Conservation (phyloP, 2,888 invertebrate species). For the Rhyacophila evoluta region DNA sequence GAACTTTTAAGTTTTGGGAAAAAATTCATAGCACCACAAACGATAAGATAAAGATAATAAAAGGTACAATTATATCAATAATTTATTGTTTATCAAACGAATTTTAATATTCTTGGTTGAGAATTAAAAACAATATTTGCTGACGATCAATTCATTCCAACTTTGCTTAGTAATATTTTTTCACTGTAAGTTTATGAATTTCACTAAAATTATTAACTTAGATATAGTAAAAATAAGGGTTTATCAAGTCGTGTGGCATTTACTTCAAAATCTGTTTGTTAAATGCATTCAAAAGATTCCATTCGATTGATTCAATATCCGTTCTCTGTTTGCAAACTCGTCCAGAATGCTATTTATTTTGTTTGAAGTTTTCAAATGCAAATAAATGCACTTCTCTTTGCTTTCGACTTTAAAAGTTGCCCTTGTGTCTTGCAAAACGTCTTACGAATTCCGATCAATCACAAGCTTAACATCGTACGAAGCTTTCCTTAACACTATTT, state of each 20-base stretch:
- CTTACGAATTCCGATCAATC: constrained; percentile 10
- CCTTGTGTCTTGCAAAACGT: background rate
- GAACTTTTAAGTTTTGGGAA: too few species aligned
- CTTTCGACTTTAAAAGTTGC: constrained; percentile 13
- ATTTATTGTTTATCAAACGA: too few species aligned
- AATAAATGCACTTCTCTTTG: constrained; percentile 4
- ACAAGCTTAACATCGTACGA: background rate
- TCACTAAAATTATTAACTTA: too few species aligned
- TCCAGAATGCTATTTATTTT: background rate
- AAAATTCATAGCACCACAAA: too few species aligned
- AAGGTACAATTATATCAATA: too few species aligned
- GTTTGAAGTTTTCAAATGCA: background rate
- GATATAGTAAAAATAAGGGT: too few species aligned
- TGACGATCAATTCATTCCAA: too few species aligned
- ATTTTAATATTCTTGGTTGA: too few species aligned
- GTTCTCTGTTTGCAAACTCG: background rate
- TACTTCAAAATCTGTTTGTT: background rate
- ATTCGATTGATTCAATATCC: constrained; percentile 5
- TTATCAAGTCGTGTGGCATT: background rate
- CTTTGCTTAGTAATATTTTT: too few species aligned
- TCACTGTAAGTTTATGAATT: too few species aligned
- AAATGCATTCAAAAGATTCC: background rate
- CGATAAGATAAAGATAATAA: too few species aligned
- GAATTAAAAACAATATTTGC: too few species aligned
- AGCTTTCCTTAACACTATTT: background rate